phyloP scores from a whole-genome alignment of 2,888 invertebrate genomes.

The Agonopterix subpropinquella region DNA sequence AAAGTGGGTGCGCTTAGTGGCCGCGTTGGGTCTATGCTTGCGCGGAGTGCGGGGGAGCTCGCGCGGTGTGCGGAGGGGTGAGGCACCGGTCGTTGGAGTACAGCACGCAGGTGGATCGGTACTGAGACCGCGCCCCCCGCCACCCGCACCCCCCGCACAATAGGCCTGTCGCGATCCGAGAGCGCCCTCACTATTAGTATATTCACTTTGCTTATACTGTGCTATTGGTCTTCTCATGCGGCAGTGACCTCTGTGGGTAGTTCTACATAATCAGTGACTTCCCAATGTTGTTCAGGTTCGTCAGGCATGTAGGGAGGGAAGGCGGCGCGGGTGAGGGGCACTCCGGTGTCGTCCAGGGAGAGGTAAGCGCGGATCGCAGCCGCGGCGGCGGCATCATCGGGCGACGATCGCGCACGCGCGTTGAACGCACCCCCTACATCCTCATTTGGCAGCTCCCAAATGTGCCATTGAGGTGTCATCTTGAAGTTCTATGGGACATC shows the following conservation, averaged over 20 bases:
- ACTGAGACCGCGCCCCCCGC: too few species aligned
- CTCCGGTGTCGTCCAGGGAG: constrained; percentile 76
- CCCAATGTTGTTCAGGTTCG: constrained; percentile 78
- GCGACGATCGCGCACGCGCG: constrained; percentile 65
- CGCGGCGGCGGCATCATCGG: constrained; percentile 66
- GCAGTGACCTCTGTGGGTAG: constrained; percentile 30
- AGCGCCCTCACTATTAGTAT: too few species aligned
- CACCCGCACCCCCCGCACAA: too few species aligned
- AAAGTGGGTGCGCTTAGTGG: too few species aligned
- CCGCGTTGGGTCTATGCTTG: too few species aligned
- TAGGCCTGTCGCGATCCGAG: too few species aligned
- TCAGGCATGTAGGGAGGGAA: constrained; percentile 64
- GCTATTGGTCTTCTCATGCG: too few species aligned
- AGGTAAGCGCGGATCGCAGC: constrained; percentile 76
- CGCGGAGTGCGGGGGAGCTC: too few species aligned
- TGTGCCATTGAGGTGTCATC: constrained; percentile 71
- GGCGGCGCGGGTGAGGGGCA: constrained; percentile 77
- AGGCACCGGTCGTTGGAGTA: too few species aligned
- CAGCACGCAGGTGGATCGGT: too few species aligned
- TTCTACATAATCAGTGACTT: constrained; percentile 80
- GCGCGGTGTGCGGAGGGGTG: too few species aligned
- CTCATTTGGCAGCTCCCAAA: constrained; percentile 67
- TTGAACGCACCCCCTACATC: constrained; percentile 80
- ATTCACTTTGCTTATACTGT: too few species aligned
- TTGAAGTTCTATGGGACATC: constrained; percentile 70